Percentiles rank a stretch among this genome's conserved stretches.
Conservation (phyloP, 2,113 vertebrate species). For the Poicephalus meyeri region DNA sequence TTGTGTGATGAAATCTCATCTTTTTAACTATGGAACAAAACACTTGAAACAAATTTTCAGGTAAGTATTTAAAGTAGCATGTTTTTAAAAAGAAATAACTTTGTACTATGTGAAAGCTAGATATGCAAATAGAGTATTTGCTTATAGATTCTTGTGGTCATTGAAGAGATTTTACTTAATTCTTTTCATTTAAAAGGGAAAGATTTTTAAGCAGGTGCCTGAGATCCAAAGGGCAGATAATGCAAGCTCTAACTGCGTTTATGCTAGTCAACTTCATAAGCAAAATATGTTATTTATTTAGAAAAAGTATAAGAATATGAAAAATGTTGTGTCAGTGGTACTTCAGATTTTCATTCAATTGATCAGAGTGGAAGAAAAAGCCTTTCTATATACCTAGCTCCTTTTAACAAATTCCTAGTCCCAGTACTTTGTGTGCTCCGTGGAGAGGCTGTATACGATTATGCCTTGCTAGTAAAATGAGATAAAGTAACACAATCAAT, state of each 20-base stretch:
- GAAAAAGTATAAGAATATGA: background rate
- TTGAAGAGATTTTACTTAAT: background rate
- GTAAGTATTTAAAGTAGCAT: background rate
- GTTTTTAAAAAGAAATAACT: background rate
- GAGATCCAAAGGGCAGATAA: conserved; percentile 1
- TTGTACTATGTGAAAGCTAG: background rate
- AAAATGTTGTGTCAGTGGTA: background rate
- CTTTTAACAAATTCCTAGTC: background rate
- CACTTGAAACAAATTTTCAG: background rate
- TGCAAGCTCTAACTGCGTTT: background rate
- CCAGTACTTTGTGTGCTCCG: background rate
- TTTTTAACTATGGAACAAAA: background rate
- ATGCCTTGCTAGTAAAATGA: conserved; percentile 44
- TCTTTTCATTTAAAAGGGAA: background rate
- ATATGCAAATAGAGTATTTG: background rate
- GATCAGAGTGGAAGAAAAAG: background rate
- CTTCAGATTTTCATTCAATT: background rate
- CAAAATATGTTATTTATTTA: background rate
- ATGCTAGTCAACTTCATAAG: background rate
- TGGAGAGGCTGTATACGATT: conserved; percentile 22
- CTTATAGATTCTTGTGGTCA: background rate
- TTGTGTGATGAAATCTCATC: background rate
- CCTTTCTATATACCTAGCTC: background rate
- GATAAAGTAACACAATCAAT: conserved; percentile 39
- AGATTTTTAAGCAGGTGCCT: background rate